Conservation (phyloP, 2,113 vertebrate species). For the Brienomyrus longianalis region DNA sequence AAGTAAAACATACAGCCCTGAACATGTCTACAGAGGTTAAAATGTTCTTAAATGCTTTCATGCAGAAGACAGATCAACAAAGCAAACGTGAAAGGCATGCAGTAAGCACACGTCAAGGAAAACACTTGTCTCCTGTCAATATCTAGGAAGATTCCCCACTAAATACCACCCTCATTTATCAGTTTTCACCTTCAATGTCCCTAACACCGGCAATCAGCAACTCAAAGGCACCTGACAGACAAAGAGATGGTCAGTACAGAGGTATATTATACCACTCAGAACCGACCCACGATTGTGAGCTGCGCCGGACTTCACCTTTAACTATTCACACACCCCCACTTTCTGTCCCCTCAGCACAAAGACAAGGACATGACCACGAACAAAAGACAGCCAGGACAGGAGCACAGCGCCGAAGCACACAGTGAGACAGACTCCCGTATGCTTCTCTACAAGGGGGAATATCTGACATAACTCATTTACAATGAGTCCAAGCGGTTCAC, state of each 20-base stretch:
- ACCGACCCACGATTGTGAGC: background rate
- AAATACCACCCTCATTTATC: background rate
- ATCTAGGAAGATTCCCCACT: background rate
- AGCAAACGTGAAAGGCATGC: background rate
- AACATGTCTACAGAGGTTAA: background rate
- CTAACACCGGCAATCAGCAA: background rate
- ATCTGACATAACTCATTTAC: background rate
- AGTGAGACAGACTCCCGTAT: background rate
- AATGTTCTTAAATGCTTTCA: background rate
- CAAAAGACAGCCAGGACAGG: background rate
- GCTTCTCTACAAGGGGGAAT: background rate
- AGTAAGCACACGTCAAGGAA: background rate
- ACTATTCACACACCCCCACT: background rate
- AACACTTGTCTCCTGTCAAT: background rate
- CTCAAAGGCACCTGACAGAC: background rate
- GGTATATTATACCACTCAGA: background rate
- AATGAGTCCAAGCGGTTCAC: slow-evolving; percentile 22
- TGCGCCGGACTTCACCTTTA: background rate
- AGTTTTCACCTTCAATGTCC: background rate
- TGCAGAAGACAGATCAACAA: background rate
- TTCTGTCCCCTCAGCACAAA: slow-evolving; percentile 17
- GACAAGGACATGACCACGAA: slow-evolving; percentile 9
- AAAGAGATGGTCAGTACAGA: background rate
- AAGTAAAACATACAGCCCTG: background rate
- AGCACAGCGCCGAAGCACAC: background rate